Base-by-base conservation (phyloP, 2,113 vertebrate species). In the Menidia beryllina region DNA sequence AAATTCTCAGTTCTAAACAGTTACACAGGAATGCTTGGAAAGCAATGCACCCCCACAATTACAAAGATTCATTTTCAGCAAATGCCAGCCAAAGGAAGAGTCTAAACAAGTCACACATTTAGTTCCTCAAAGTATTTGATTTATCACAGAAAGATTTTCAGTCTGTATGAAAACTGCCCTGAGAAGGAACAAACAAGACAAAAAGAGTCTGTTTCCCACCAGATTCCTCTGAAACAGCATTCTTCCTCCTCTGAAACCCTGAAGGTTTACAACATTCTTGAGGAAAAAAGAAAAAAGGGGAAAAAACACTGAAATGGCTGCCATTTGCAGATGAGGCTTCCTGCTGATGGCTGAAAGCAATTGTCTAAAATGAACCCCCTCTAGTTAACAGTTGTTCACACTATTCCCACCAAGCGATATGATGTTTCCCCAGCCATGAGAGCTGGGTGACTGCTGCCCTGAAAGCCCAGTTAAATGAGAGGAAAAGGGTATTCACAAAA, bases 311-410 rank as follows among this genome's bases (percentile, higher is more conserved):
- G n/a, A n/a, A n/a, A n/a, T n/a, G n/a, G 53, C 61, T 64, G 54
- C 71, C 38, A 0, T 52, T 24, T 15, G 59, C 64, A 81, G 78
- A 81, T 73, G 74, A 51, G 73, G 79, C 78, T 76, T 86, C 64
- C 78, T 82, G 72, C 59, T 69, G 64, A 69, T 81, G 50, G 78
- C 63, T 67, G 68, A 59, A 67, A 63, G 66, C 62, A 51, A 49
- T 15, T 19, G 54, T 56, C 51, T 63, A 21, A 69, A 34, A 73
- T 19, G 11, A 1, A 0, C 48, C 45, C 50, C 21, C 2, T 53
- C 36, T 11, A 66, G 30, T 34, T 34, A 17, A 15, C 58, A 49
- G 58, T 38, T 48, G 41, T 30, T 53, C 3, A 23, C 19, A 53
- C 0, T 3, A 17, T 2, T 43, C 11, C 39, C 14, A 43, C 3